Conservation (phyloP, 2,888 invertebrate genomes). For the Cordylochernes scorpioides region DNA sequence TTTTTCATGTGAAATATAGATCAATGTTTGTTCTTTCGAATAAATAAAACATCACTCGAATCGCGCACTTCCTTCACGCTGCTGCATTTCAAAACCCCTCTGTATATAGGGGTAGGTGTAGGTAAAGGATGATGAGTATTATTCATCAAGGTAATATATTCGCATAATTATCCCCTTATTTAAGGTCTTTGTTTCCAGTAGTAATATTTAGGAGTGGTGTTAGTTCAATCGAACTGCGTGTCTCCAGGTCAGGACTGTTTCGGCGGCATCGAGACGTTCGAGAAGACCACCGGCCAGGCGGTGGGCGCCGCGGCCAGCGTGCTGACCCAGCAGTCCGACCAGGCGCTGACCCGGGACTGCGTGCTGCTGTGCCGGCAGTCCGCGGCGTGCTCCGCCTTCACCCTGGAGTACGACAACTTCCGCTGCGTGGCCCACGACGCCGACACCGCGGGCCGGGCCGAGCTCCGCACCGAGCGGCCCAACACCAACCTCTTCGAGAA, state of each 20-base stretch:
- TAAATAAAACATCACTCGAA: too few relatives aligned
- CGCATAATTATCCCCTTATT: too few relatives aligned
- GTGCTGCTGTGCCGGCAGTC: slow-evolving; percentile 21
- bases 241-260: slow-evolving; percentile 22
- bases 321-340: slow-evolving; percentile 21
- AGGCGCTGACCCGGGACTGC: slow-evolving; percentile 23
- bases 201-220: too few relatives aligned
- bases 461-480: slow-evolving; percentile 19
- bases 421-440: slow-evolving; percentile 22
- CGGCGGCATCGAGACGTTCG: slow-evolving; percentile 24
- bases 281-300: slow-evolving; percentile 21
- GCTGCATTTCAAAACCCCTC: too few relatives aligned
- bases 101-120: too few relatives aligned
- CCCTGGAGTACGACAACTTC: slow-evolving; percentile 22
- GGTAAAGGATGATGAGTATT: too few relatives aligned
- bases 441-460: slow-evolving; percentile 19
- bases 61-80: too few relatives aligned
- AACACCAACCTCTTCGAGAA: slow-evolving; percentile 23
- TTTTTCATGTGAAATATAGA: too few relatives aligned
- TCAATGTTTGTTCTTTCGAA: too few relatives aligned
- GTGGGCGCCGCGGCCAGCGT: slow-evolving; percentile 19
- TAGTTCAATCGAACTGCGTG: too few relatives aligned
- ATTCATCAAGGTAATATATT: too few relatives aligned
- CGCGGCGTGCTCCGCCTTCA: slow-evolving; percentile 12
- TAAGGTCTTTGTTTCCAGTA: too few relatives aligned